phyloP scores from a whole-genome alignment of 1,140 invertebrate genomes.

The Cydia pomonella region DNA sequence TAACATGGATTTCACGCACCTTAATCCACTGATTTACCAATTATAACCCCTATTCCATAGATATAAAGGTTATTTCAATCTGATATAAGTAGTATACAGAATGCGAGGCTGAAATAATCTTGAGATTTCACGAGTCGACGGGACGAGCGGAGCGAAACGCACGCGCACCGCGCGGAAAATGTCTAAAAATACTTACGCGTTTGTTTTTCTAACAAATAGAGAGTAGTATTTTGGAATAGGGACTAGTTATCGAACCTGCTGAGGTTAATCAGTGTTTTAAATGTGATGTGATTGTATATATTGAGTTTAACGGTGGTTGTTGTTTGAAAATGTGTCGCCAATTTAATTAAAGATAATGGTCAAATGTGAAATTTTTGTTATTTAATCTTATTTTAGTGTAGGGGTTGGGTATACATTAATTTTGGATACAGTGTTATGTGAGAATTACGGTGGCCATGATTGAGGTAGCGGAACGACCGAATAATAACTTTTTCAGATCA shows the following conservation, averaged over 20 bases:
- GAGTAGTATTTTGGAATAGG: conserved; percentile 18
- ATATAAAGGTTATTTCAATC: conserved; percentile 9
- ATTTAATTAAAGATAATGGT: neutral
- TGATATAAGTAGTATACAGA: neutral
- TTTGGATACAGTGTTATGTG: conserved; percentile 50
- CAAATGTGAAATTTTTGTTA: conserved; percentile 6
- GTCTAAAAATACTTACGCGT: conserved; percentile 26
- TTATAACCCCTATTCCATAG: neutral
- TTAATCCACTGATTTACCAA: neutral
- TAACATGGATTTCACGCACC: conserved; percentile 36
- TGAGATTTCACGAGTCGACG: conserved; percentile 31
- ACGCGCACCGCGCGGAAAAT: conserved; percentile 25
- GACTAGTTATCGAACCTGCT: conserved; percentile 6
- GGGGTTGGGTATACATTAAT: conserved; percentile 34
- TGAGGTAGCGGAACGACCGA: conserved; percentile 51
- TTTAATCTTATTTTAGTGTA: conserved; percentile 23
- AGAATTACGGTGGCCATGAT: conserved; percentile 62
- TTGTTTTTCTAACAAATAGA: conserved; percentile 32
- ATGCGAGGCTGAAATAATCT: conserved; percentile 27
- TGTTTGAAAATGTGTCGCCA: neutral
- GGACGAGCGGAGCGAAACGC: neutral
- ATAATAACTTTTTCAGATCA: conserved; percentile 67
- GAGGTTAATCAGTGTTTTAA: conserved; percentile 11
- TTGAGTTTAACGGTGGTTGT: neutral
- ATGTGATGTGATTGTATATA: neutral